A percentile compares a stretch with the other conserved stretches of the same genome.
Evolutionary conservation across 2,888 invertebrate species (phyloP).

Genomic region (Caradrina clavipalpis): DNA sequence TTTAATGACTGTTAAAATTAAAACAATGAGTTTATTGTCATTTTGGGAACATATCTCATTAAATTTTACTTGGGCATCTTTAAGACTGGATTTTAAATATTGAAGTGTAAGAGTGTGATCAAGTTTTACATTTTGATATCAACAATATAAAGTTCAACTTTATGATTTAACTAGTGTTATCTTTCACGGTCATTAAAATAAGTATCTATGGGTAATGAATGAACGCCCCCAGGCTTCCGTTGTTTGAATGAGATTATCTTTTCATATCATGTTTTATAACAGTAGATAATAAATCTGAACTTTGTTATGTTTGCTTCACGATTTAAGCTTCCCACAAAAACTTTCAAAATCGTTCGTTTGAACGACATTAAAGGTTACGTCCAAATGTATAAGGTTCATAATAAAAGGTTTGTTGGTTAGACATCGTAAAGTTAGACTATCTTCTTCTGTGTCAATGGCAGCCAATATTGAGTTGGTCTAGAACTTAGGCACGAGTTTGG

Average conservation of each 20-base stretch:
- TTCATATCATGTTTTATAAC: slow-evolving; percentile 57
- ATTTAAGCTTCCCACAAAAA: slow-evolving; percentile 1
- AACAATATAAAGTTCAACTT: slow-evolving; percentile 14
- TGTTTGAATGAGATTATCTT: slow-evolving; percentile 62
- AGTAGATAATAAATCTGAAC: slow-evolving; percentile 20
- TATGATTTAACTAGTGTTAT: slow-evolving; percentile 23
- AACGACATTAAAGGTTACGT: background rate
- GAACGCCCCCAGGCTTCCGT: slow-evolving; percentile 56
- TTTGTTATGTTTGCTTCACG: slow-evolving; percentile 8
- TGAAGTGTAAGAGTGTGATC: slow-evolving; percentile 1
- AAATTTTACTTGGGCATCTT: slow-evolving; percentile 10
- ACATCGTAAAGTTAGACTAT: background rate
- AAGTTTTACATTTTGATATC: slow-evolving; percentile 10
- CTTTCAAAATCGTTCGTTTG: background rate
- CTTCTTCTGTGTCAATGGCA: background rate
- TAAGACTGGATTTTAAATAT: slow-evolving; percentile 7
- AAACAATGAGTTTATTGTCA: slow-evolving; percentile 60
- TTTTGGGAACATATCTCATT: slow-evolving; percentile 48
- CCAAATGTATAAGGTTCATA: background rate
- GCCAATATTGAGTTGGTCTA: background rate
- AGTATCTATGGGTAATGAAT: slow-evolving; percentile 27
- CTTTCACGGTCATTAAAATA: slow-evolving; percentile 37
- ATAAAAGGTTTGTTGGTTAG: background rate
- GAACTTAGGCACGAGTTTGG: background rate
- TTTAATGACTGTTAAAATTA: slow-evolving; percentile 45